Evolutionary conservation across 2,888 invertebrate species (phyloP), one percentile per base, ranked within the genome.

Genomic region (Heteromyza rotundicornis): DNA sequence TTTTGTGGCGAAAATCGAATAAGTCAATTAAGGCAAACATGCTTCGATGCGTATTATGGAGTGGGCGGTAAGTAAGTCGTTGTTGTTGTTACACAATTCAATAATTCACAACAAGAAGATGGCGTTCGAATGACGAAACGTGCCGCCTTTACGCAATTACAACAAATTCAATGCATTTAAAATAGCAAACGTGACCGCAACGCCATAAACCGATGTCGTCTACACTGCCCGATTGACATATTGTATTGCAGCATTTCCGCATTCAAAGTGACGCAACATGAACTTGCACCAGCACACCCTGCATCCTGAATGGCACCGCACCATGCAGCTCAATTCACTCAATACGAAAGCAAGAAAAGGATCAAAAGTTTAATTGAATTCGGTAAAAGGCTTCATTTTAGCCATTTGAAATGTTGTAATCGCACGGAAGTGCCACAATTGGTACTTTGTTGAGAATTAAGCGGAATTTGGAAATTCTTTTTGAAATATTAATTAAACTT

Each of bases 301-400:
- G 40, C n/a, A n/a, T 40, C 40, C 40, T 40, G 10, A n/a, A n/a
- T n/a, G n/a, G n/a, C 14, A 3, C 14, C n/a, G 40, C n/a, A n/a
- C 5, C 40, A 40, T 40, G 2, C 3, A 40, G 3, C 3, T n/a
- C 40, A n/a, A 40, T n/a, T 8, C 8, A 47, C 47, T 17, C 47
- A 17, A 20, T 24, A 7, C 32, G 24, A 27, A 17, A 5, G 17
- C 53, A 27, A n/a, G 17, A 5, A 65, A 60, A 20, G 51, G 57
- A 63, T 59, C 35, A 49, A 64, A 67, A 69, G 58, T 70, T 68
- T 67, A 72, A 72, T 70, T 72, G 70, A 64, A 67, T 67, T 65
- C 16, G 3, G n/a, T n/a, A 40, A n/a, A 10, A 40, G 40, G 40
- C 40, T 40, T 40, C 40, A 40, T 10, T 40, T 40, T 40, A n/a